These are phyloP conservation scores for Propsilocerus akamusi DNA, from an alignment of 1,140 invertebrate genomes.

Conservation along the genomic window DNA sequence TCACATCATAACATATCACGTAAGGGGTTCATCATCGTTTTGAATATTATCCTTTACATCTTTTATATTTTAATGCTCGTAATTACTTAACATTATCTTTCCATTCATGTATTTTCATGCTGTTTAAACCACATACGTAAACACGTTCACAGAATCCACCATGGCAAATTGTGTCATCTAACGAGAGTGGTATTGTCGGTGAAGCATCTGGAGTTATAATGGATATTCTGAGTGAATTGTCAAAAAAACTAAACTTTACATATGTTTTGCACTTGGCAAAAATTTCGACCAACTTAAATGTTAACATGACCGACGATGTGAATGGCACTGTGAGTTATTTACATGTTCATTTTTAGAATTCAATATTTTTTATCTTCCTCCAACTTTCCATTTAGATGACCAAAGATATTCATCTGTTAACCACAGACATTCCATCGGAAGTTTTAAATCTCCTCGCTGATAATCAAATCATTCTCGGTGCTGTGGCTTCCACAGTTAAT, in stretches of 20 bases:
- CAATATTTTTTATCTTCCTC: not conserved
- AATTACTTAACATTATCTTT: not conserved
- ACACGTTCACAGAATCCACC: constrained; percentile 53
- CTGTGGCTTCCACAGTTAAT: constrained; percentile 49
- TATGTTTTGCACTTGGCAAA: constrained; percentile 18
- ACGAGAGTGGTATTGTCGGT: constrained; percentile 30
- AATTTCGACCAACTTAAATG: not conserved
- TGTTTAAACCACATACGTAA: constrained; percentile 7
- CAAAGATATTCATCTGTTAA: not conserved
- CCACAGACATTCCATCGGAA: not conserved
- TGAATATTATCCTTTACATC: not conserved
- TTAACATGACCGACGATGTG: not conserved
- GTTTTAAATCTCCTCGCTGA: constrained; percentile 11
- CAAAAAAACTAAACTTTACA: constrained; percentile 64
- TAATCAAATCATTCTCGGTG: constrained; percentile 44
- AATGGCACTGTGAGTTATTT: not conserved
- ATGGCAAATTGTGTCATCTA: constrained; percentile 50
- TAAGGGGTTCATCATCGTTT: too few relatives aligned
- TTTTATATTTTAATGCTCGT: not conserved
- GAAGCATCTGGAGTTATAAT: constrained; percentile 52
- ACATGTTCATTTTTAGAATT: not conserved
- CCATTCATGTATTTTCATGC: not conserved
- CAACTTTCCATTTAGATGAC: not conserved
- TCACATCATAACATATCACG: constrained; percentile 47
- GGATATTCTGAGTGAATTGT: constrained; percentile 60